Base-by-base conservation (phyloP, 2,888 invertebrate species). In the Tiliacea aurago region DNA sequence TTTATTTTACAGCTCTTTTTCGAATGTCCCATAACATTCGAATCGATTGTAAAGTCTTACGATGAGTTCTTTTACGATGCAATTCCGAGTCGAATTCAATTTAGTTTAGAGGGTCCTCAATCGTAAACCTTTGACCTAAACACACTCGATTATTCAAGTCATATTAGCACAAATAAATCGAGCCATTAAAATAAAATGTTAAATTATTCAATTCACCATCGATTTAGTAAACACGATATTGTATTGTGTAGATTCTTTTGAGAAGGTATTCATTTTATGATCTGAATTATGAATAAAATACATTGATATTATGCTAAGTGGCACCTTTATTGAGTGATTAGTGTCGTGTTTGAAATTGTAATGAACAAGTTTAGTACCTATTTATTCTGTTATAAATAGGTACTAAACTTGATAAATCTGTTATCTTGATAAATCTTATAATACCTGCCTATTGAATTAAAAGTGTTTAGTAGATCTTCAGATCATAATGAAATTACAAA, bases 61-160 rank as follows among this genome's bases (percentile, higher is more conserved):
- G 89, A 91, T 90, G 91, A 90, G 88, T 88, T 92, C 88, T 91
- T 95, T 96, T 95, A 96, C 94, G 96, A 95, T 78, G 90, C 89
- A 90, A 94, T 94, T 94, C 87, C 90, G 88, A 92, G 89, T 90
- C 91, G 86, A 92, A 95, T 96, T 95, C 96, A 95, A 96, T 96
- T 96, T 94, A 92, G 92, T 95, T 93, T 89, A 92, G 89, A 91
- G 91, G 90, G 88, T 90, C 89, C 88, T 90, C 85, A 81, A 84
- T 91, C 91, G 91, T 95, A 95, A 95, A 95, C 95, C 93, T 93
- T 92, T 95, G 94, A 95, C 95, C 94, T 90, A 85, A 89, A 88
- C 90, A 89, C 86, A 87, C 89, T 88, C 89, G 86, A 90, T 91
- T 88, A 89, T 87, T 89, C 85, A 83, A 86, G 80, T 84, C 87